Conservation (phyloP, 2,888 invertebrate genomes). For the Digitonthophagus gazella region DNA sequence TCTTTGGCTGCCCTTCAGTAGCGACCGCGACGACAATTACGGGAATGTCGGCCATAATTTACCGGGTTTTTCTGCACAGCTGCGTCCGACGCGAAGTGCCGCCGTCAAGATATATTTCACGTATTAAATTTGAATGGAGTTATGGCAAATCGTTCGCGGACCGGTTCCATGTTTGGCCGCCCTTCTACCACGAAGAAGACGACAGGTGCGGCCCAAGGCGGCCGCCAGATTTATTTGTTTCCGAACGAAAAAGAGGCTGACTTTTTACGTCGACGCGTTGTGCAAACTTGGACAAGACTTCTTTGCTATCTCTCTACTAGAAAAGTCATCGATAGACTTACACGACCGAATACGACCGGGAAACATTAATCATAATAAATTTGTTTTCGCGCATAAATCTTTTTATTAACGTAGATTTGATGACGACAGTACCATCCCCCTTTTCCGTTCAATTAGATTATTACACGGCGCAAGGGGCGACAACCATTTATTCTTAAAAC, state of each 20-base stretch:
- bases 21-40: conserved; percentile 15
- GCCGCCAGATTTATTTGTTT: background rate
- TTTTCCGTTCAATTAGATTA: background rate
- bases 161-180: conserved; percentile 16
- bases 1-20: conserved; percentile 9
- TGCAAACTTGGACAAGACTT: background rate
- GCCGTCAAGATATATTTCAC: conserved; percentile 24
- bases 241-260: background rate
- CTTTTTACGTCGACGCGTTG: background rate
- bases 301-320: background rate
- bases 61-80: conserved; percentile 12
- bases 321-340: no score
- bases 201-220: background rate
- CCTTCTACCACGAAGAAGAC: conserved; percentile 20
- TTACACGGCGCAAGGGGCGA: conserved; percentile 7
- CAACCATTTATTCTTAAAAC: conserved; percentile 26
- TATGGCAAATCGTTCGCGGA: conserved; percentile 14
- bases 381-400: no score
- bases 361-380: no score
- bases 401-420: no score
- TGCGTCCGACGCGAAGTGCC: conserved; percentile 20
- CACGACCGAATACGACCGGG: background rate
- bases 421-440: no score
- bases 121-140: conserved; percentile 23
- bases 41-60: conserved; percentile 22